Evolutionary conservation across 1,140 invertebrate species (phyloP), one percentile per base, ranked within the genome.

Genomic region (Lutraria rhynchaena): DNA sequence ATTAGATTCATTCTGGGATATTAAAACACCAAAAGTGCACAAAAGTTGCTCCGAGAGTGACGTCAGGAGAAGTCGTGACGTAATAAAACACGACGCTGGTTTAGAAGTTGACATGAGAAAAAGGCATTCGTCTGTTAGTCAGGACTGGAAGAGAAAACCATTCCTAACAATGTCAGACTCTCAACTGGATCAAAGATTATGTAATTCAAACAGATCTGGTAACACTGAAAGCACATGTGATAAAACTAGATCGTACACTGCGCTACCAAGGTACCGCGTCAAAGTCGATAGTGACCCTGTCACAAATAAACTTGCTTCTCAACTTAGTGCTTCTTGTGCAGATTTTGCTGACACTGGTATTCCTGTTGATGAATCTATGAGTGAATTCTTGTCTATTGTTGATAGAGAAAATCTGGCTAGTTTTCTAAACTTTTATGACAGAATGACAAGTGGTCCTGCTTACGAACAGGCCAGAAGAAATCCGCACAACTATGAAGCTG

Each of bases 351-450:
- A 67, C 51, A 27, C 17, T n/a, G 76, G 76, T n/a, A 19, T 46
- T 29, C 37, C 65, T n/a, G 76, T 80, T 9, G 76, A 80, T 29
- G 76, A 80, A 57, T 80, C 76, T 9, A 80, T 80, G 63, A 69
- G 49, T 58, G 63, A 69, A 53, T 80, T 80, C 35, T 33, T 80
- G 37, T 65, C 76, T 27, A 80, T 70, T 33, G 76, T 80, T 2
- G 53, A 80, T 63, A 80, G 41, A 44, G 63, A 80, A 24, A 80
- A 80, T 60, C 61, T 80, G 0, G 63, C 60, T 17, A 35, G 63
- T 4, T 58, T 70, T 41, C 49, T 80, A 27, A 61, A 70, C 55
- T 80, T 80, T 31, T 80, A 80, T 35, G 76, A 80, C 22, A 55
- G 49, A 70, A 37, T 80, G 17, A 80, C 76, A 31, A 80, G 33